Evolutionary conservation across 2,113 vertebrate species (phyloP).

Genomic region (Gopherus flavomarginatus): DNA sequence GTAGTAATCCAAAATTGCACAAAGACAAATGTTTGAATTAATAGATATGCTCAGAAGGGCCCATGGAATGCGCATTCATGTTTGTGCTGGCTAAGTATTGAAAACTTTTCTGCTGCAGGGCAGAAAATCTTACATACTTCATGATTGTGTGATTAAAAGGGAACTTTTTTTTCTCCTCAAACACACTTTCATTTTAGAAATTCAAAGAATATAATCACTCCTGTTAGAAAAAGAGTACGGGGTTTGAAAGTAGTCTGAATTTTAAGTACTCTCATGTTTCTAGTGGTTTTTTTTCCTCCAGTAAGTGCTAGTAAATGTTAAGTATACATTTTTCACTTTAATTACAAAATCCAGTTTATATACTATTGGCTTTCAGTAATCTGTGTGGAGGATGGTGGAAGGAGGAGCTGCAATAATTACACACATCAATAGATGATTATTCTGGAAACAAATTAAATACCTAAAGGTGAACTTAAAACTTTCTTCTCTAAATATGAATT

Average conservation of each 20-base stretch:
- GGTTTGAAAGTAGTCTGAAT: background rate
- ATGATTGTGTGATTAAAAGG: background rate
- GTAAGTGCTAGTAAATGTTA: background rate
- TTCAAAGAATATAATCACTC: background rate
- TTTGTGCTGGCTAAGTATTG: background rate
- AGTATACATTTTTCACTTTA: background rate
- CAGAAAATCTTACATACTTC: background rate
- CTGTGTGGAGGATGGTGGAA: background rate
- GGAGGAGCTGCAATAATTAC: background rate
- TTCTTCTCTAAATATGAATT: background rate
- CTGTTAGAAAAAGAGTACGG: background rate
- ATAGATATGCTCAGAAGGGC: background rate
- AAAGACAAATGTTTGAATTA: background rate
- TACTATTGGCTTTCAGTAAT: background rate
- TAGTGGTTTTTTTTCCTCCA: background rate
- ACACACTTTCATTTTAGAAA: background rate
- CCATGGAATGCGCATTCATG: background rate
- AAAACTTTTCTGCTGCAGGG: background rate
- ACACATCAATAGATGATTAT: background rate
- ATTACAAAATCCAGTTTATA: background rate
- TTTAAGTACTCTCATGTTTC: background rate
- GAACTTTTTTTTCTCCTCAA: background rate
- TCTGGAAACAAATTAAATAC: background rate
- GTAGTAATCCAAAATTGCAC: background rate
- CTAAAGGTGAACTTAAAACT: background rate